Base-by-base conservation (phyloP, 2,888 invertebrate genomes). In the Pandemis corylana region DNA sequence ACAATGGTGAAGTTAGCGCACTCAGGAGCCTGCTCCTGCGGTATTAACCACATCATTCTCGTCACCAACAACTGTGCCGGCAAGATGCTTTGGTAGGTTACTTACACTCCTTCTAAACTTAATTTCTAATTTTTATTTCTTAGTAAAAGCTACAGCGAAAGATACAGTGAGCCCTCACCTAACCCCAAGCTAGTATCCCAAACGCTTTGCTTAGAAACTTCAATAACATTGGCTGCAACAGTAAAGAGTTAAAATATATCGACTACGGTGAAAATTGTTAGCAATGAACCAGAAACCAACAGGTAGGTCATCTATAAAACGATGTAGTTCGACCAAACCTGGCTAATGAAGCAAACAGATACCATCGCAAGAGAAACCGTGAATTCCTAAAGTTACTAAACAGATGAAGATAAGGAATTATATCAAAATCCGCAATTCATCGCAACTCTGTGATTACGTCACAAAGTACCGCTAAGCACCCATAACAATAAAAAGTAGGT, bases 401-500 rank as follows among this genome's bases (percentile, higher is more conserved):
- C 66, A 71, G 70, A 67, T 67, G 51, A 41, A 70, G 75, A 75
- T 71, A 75, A 75, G 61, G 15, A 66, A 63, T 70, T 46, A 66
- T 67, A 62, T 46, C 62, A 20, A 71, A 75, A 75, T 63, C 75
- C 62, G 75, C 75, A 67, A 75, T 75, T 75, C 75, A 75, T 71
- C 56, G 74, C 70, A 46, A 44, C 64, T 49, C 36, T 51, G 62
- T 42, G 53, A 61, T 75, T 75, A 63, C 53, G 61, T 68, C 73
- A 64, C 69, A 41, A 69, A 69, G 59, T 20, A 67, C 67, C 59
- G 68, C 59, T 74, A 80, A 85, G 87, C 89, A 87, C 89, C 88
- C 85, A 87, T 87, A 87, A 91, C 90, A 92, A 90, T 90, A 83
- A 87, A 87, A 87, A 87, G 84, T 36, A 4, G 28, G 28, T 83